Evolutionary conservation across 1,140 invertebrate species (phyloP).

Genomic region (Hesperophylax magnus): DNA sequence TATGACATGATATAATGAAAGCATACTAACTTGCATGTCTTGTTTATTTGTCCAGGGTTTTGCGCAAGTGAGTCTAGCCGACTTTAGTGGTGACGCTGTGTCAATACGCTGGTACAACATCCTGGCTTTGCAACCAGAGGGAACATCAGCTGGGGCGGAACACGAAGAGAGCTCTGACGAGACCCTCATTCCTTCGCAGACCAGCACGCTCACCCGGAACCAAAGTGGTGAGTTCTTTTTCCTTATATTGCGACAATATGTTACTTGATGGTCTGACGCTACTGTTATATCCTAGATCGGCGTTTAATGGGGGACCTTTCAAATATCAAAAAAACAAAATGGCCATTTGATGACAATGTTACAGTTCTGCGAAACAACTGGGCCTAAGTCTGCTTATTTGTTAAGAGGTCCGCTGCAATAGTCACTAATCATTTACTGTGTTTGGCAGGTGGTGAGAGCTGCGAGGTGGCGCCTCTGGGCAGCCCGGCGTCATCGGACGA

Average conservation of each 20-base stretch:
- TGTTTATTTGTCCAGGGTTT: slow-evolving; percentile 81
- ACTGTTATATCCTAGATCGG: no score
- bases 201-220: slow-evolving; percentile 94
- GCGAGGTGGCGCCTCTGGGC: slow-evolving; percentile 12
- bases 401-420: no score
- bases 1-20: not conserved
- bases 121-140: slow-evolving; percentile 79
- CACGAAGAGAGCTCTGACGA: slow-evolving; percentile 96
- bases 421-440: no score
- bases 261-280: no score
- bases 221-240: slow-evolving; percentile 71
- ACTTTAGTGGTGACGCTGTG: slow-evolving; percentile 88
- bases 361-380: no score
- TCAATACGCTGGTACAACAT: slow-evolving; percentile 96
- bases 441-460: slow-evolving; percentile 32
- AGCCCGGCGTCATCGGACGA: slow-evolving; percentile 61
- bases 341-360: no score
- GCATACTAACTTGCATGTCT: not conserved
- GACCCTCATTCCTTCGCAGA: slow-evolving; percentile 96
- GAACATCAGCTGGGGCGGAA: slow-evolving; percentile 57
- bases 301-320: no score
- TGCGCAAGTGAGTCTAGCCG: slow-evolving; percentile 94
- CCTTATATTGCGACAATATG: no score
- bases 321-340: no score
- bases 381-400: no score